phyloP scores from a whole-genome alignment of 2,888 invertebrate genomes.

The Acleris laterana region DNA sequence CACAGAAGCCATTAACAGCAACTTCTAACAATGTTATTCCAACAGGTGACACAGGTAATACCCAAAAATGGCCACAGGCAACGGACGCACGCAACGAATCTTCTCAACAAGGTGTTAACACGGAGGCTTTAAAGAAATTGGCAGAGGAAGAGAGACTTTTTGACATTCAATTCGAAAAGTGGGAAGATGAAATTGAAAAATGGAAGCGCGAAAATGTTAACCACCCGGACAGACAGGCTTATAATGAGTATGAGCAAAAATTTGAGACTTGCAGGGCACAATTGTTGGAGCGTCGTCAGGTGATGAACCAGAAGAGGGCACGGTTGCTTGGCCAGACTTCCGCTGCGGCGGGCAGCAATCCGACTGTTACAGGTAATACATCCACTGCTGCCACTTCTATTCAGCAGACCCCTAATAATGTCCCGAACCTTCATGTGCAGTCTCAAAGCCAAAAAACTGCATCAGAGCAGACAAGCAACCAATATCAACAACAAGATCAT shows the following conservation, averaged over 20 bases:
- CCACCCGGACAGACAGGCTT: slow-evolving; percentile 95
- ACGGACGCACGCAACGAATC: slow-evolving; percentile 44
- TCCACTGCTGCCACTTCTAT: slow-evolving; percentile 51
- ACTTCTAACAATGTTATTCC: slow-evolving; percentile 47
- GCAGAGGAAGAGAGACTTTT: slow-evolving; percentile 92
- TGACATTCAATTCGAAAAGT: slow-evolving; percentile 94
- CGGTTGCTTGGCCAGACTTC: slow-evolving; percentile 52
- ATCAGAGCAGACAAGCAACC: slow-evolving; percentile 39
- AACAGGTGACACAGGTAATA: slow-evolving; percentile 65
- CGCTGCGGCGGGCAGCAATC: slow-evolving; percentile 47
- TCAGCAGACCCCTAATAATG: slow-evolving; percentile 45
- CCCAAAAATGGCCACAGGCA: slow-evolving; percentile 56
- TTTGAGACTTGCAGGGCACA: slow-evolving; percentile 94
- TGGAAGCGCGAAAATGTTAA: slow-evolving; percentile 96
- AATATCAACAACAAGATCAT: slow-evolving; percentile 43
- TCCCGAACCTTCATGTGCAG: slow-evolving; percentile 42
- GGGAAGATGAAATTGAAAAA: slow-evolving; percentile 95
- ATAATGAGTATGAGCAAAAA: slow-evolving; percentile 93
- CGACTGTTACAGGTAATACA: slow-evolving; percentile 46
- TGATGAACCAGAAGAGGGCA: slow-evolving; percentile 89
- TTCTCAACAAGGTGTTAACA: slow-evolving; percentile 51
- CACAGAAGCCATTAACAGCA: slow-evolving; percentile 38
- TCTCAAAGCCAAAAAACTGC: slow-evolving; percentile 41
- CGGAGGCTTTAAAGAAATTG: slow-evolving; percentile 70
- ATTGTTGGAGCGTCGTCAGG: slow-evolving; percentile 90